Conservation (phyloP, 2,113 vertebrate genomes). For the Aspidoscelis tigris region DNA sequence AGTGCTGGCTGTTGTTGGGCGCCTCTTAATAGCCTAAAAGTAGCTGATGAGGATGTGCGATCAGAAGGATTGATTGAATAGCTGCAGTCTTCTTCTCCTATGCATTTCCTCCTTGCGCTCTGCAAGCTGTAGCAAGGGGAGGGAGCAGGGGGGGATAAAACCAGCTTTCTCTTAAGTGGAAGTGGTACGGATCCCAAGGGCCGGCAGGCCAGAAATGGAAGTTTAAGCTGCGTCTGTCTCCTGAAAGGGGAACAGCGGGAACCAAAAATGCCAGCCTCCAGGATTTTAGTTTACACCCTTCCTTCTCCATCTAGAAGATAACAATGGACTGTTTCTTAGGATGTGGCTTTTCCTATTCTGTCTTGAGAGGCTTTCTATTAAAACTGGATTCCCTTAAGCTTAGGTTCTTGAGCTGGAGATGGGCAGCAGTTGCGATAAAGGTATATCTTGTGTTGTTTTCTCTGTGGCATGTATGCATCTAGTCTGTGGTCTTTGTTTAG, state of each 20-base stretch:
- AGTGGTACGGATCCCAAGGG: slow-evolving; percentile 77
- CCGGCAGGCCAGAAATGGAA: slow-evolving; percentile 71
- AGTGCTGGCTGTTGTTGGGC: slow-evolving; percentile 66
- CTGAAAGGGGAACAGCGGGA: slow-evolving; percentile 66
- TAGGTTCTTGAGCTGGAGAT: slow-evolving; percentile 83
- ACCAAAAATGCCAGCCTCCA: slow-evolving; percentile 71
- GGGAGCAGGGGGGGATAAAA: slow-evolving; percentile 59
- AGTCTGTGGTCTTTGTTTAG: slow-evolving; percentile 49
- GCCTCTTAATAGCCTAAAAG: slow-evolving; percentile 82
- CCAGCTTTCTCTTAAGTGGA: slow-evolving; percentile 67
- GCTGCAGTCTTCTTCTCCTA: slow-evolving; percentile 81
- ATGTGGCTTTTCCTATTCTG: slow-evolving; percentile 67
- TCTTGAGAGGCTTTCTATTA: slow-evolving; percentile 69
- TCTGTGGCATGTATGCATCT: slow-evolving; percentile 34
- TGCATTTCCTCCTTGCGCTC: slow-evolving; percentile 66
- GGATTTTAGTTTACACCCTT: slow-evolving; percentile 64
- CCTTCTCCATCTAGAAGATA: slow-evolving; percentile 70
- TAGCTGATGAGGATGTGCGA: slow-evolving; percentile 87
- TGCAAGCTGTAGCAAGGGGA: slow-evolving; percentile 72
- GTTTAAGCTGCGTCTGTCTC: slow-evolving; percentile 70
- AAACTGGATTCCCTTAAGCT: slow-evolving; percentile 74
- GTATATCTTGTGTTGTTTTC: slow-evolving; percentile 76
- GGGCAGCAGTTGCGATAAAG: slow-evolving; percentile 97
- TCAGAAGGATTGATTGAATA: slow-evolving; percentile 88
- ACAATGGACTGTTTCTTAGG: slow-evolving; percentile 76